Conservation (phyloP, 1,140 invertebrate genomes). For the Saxidomus purpurata region DNA sequence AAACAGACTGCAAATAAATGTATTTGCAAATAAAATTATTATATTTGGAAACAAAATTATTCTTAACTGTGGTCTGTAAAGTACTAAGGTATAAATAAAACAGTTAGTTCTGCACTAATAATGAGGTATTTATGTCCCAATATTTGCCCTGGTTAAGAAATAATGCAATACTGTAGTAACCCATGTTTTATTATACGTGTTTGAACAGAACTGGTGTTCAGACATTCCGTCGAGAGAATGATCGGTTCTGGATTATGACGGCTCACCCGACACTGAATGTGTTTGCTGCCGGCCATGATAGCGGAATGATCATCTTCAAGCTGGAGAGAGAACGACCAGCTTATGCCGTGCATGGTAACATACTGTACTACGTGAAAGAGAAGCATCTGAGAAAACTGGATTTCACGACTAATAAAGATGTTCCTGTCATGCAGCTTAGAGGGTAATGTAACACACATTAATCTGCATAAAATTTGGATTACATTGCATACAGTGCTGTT, state of each 20-base stretch:
- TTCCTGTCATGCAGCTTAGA: constrained; percentile 96
- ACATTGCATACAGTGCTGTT: not conserved
- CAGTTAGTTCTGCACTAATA: too few species aligned
- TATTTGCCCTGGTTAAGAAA: too few species aligned
- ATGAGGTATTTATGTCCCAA: too few species aligned
- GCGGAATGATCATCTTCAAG: constrained; percentile 95
- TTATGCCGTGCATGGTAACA: constrained; percentile 96
- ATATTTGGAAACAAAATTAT: too few species aligned
- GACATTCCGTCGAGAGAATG: constrained; percentile 97
- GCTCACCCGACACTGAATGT: constrained; percentile 92
- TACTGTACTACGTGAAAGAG: constrained; percentile 99
- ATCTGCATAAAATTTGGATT: not conserved
- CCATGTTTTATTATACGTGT: too few species aligned
- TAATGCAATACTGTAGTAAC: too few species aligned
- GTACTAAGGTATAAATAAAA: too few species aligned
- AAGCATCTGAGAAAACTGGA: constrained; percentile 96
- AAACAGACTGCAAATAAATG: too few species aligned
- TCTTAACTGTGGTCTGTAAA: too few species aligned
- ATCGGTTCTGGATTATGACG: constrained; percentile 98
- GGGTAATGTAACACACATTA: constrained; percentile 87
- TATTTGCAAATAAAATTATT: too few species aligned
- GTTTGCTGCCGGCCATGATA: constrained; percentile 96
- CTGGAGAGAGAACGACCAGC: constrained; percentile 98
- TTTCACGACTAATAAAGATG: constrained; percentile 97
- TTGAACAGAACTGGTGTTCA: constrained; percentile 96